These are phyloP conservation scores for Phalanger gymnotis DNA, from an alignment of 2,797 vertebrate genomes.

Conservation along the genomic window DNA sequence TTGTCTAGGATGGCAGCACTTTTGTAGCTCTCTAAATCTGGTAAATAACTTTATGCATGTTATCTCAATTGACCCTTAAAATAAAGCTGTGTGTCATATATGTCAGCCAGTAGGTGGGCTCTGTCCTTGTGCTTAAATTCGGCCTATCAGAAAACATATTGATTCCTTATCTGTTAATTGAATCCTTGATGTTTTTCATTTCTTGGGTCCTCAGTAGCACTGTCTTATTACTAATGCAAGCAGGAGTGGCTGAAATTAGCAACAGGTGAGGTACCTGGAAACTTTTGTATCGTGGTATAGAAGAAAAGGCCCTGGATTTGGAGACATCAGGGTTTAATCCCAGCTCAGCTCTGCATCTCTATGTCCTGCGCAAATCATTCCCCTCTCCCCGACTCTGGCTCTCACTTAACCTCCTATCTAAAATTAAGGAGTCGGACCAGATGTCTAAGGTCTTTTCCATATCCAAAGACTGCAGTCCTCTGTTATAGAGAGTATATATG, in stretches of 20 bases:
- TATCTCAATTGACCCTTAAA: too few species aligned
- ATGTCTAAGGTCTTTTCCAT: neutral
- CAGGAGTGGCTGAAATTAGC: neutral
- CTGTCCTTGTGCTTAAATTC: too few species aligned
- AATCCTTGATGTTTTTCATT: neutral
- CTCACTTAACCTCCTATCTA: neutral
- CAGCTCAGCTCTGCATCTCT: neutral
- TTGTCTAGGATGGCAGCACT: too few species aligned
- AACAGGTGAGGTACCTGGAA: neutral
- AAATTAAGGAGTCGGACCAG: neutral
- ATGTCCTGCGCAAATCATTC: neutral
- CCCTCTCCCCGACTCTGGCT: neutral
- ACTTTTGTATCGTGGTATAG: neutral
- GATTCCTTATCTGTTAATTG: neutral
- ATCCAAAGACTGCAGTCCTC: neutral
- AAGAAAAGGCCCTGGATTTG: neutral
- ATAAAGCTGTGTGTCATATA: too few species aligned
- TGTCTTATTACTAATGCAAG: neutral
- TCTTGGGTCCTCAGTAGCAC: neutral
- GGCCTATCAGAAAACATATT: neutral
- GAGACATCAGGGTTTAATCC: neutral
- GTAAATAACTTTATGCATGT: too few species aligned
- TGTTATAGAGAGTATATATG: neutral
- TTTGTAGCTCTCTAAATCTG: too few species aligned
- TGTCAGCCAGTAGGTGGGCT: too few species aligned